Base-by-base conservation (phyloP, 2,113 vertebrate species). In the Misgurnus anguillicaudatus region DNA sequence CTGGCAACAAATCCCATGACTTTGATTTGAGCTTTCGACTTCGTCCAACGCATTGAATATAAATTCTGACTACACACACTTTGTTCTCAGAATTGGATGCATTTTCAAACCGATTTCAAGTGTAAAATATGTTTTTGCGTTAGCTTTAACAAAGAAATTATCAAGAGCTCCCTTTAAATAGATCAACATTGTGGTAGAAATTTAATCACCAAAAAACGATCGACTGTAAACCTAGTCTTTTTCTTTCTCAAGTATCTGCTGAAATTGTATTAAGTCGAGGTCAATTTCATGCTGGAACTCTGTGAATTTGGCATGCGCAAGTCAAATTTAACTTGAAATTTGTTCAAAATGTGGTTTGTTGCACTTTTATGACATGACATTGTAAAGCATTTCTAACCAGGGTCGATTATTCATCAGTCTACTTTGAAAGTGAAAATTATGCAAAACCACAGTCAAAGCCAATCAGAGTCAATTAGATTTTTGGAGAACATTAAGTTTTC, bases 1-100 rank as follows among this genome's bases (percentile, higher is more conserved):
- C 75, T 82, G 80, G 80, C 68, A 67, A 70, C 66, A 77, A 58
- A 57, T 62, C 42, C 69, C 19, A 39, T 80, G 80, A 80, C 77
- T 63, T 47, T 76, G 77, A 85, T 68, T 67, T 76, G 70, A 73
- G 79, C 19, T 84, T 47, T 79, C 21, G 48, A 81, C 31, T 19
- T 66, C 38, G 21, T 75, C 67, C 47, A 68, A 45, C 48, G 55
- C 73, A 48, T 79, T 58, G 57, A 71, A 72, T 80, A 65, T 41
- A 74, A 81, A 45, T 77, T 39, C 62, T 69, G 63, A 80, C 77
- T 77, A 71, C 78, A 62, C 64, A 67, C 19, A 74, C 24, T 76
- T 73, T 19, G 7, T 66, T 77, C 63, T 77, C 65, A 62, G 61
- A 80, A 80, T 75, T 5, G n/a, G 55, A 55, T 60, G 38, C 53